phyloP scores from a whole-genome alignment of 2,888 invertebrate genomes.

The Orthosia gracilis region DNA sequence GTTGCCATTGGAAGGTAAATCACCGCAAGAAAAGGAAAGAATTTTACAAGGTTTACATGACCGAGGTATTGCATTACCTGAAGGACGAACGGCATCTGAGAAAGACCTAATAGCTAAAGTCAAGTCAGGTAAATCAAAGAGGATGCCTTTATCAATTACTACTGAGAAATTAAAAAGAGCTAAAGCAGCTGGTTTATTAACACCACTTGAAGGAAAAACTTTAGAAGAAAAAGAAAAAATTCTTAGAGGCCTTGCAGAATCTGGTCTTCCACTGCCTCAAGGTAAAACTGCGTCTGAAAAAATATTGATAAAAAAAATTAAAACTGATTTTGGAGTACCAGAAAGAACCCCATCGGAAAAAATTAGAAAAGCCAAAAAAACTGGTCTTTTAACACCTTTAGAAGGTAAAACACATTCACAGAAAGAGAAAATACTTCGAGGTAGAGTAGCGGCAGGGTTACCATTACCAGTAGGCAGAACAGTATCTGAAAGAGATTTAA shows the following conservation, averaged over 20 bases:
- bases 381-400: conserved; percentile 48
- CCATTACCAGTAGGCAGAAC: conserved; percentile 65
- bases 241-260: conserved; percentile 33
- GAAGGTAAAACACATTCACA: conserved; percentile 63
- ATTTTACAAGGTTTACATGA: conserved; percentile 63
- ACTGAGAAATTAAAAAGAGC: conserved; percentile 58
- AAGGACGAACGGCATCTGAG: conserved; percentile 20
- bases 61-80: conserved; percentile 22
- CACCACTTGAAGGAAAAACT: conserved; percentile 65
- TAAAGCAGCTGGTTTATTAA: conserved; percentile 57
- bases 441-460: conserved; percentile 58
- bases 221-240: conserved; percentile 36
- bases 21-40: conserved; percentile 49
- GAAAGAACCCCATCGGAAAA: conserved; percentile 41
- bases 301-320: conserved; percentile 36
- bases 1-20: conserved; percentile 15
- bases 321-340: conserved; percentile 9
- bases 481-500: conserved; percentile 62
- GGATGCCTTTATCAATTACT: conserved; percentile 26
- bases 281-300: conserved; percentile 49
- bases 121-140: conserved; percentile 9
- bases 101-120: conserved; percentile 20
- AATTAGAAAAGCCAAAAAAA: conserved; percentile 31
- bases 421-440: conserved; percentile 69
- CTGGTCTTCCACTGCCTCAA: conserved; percentile 50